Evolutionary conservation across 2,888 invertebrate genomes (phyloP).

Genomic region (Heliconius aoede): DNA sequence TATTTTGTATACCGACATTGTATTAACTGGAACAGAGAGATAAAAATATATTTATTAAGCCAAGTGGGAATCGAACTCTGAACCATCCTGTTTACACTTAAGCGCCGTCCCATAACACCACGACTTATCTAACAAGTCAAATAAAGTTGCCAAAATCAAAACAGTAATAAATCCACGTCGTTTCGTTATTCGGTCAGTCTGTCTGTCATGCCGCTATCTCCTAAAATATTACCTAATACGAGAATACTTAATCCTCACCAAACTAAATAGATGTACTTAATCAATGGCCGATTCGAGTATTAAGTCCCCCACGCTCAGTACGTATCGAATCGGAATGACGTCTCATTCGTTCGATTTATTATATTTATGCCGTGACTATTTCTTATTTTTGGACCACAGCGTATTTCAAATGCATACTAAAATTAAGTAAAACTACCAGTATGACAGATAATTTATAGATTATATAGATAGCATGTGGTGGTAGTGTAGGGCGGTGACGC

Average conservation of each 20-base stretch:
- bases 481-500: conserved; percentile 66
- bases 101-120: neutral
- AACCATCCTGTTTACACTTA: neutral
- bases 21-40: no score
- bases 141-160: conserved; percentile 16
- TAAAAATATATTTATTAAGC: no score
- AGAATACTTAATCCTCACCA: conserved; percentile 61
- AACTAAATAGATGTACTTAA: conserved; percentile 77
- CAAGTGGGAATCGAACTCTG: no score
- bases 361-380: conserved; percentile 58
- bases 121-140: neutral
- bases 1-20: neutral
- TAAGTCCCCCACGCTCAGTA: conserved; percentile 71
- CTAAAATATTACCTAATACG: conserved; percentile 51
- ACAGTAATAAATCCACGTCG: conserved; percentile 39
- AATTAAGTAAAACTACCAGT: conserved; percentile 42
- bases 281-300: conserved; percentile 72
- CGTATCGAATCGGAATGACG: conserved; percentile 80
- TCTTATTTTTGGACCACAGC: conserved; percentile 53
- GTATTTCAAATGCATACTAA: conserved; percentile 34
- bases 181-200: conserved; percentile 6
- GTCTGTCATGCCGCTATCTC: conserved; percentile 32
- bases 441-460: conserved; percentile 30
- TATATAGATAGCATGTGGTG: conserved; percentile 54
- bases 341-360: conserved; percentile 81